Evolutionary conservation across 2,113 vertebrate genomes (phyloP).

Genomic region (Baryphthengus martii): DNA sequence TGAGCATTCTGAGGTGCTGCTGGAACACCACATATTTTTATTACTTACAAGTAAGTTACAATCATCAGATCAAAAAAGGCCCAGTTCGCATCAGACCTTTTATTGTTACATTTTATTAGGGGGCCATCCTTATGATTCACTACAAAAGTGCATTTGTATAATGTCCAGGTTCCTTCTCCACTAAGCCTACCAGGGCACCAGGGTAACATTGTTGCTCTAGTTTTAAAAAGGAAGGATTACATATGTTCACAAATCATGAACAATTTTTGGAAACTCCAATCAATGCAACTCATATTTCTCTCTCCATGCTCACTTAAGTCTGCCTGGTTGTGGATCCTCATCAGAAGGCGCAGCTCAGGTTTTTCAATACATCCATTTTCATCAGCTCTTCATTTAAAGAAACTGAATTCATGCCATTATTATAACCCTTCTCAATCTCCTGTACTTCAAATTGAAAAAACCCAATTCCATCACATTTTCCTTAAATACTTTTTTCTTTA

Average conservation of each 20-base stretch:
- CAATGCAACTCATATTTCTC: neutral
- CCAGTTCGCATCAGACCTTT: neutral
- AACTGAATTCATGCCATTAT: neutral
- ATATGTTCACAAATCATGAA: neutral
- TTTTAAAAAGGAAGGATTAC: neutral
- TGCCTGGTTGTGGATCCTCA: neutral
- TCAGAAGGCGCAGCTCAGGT: neutral
- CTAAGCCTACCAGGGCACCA: neutral
- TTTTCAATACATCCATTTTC: neutral
- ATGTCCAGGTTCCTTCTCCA: neutral
- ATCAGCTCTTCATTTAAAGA: neutral
- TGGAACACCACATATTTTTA: neutral
- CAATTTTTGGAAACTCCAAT: neutral
- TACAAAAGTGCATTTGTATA: neutral
- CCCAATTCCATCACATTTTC: neutral
- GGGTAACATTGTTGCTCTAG: neutral
- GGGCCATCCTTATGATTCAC: neutral
- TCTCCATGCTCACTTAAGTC: neutral
- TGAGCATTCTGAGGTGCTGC: neutral
- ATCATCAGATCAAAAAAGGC: neutral
- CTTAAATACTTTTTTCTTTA: neutral
- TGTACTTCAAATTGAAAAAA: neutral
- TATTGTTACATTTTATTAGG: neutral
- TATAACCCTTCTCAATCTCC: neutral
- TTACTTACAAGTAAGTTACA: neutral